A percentile compares a stretch with the other conserved stretches of the same genome.
Conservation (phyloP, 2,797 vertebrate genomes). For the Diglossa cyanea region DNA sequence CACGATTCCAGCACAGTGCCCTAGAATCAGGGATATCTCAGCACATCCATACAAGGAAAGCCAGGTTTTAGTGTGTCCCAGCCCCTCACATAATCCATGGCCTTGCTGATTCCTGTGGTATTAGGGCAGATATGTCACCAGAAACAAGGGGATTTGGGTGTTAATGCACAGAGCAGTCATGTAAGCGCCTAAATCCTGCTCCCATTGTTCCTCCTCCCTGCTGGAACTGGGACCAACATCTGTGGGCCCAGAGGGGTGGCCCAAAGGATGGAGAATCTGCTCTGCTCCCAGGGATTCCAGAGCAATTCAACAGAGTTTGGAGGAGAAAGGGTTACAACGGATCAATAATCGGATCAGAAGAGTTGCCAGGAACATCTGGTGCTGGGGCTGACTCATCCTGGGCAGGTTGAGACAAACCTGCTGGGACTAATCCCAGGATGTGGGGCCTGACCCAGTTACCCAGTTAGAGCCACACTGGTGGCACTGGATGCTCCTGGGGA, state of each 20-base stretch:
- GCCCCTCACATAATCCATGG: neutral
- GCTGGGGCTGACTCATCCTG: neutral
- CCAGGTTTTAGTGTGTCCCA: neutral
- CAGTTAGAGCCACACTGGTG: neutral
- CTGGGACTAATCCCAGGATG: neutral
- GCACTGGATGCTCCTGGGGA: neutral
- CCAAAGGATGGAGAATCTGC: neutral
- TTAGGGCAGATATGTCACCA: constrained; percentile 5
- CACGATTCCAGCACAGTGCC: neutral
- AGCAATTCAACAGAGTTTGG: rapidly evolving
- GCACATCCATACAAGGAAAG: neutral
- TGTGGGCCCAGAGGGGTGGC: neutral
- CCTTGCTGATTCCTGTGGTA: neutral
- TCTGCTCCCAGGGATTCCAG: neutral
- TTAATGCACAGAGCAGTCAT: neutral
- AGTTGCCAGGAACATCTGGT: neutral
- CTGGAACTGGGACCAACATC: neutral
- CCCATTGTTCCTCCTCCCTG: neutral
- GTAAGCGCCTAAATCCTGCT: neutral
- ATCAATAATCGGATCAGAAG: neutral
- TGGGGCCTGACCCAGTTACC: constrained; percentile 18
- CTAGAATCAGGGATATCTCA: neutral
- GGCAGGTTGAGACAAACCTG: neutral
- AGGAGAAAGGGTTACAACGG: neutral
- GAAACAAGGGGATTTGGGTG: constrained; percentile 7